Percentiles rank a stretch among this genome's conserved stretches.
Conservation (phyloP, 2,797 vertebrate genomes). For the Cynopterus sphinx region DNA sequence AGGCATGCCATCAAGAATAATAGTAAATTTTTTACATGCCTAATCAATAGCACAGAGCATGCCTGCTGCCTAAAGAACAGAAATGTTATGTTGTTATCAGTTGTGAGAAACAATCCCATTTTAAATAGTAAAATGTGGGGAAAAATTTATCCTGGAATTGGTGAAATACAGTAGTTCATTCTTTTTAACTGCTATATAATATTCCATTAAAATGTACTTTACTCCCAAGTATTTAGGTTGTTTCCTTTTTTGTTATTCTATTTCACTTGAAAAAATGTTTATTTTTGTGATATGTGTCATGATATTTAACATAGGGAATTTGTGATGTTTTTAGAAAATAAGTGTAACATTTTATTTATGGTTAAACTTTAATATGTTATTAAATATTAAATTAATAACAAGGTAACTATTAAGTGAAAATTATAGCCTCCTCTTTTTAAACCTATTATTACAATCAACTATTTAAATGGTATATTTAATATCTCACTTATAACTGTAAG, state of each 20-base stretch:
- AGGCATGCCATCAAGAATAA: background rate
- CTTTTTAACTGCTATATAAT: background rate
- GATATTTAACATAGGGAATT: background rate
- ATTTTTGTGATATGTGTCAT: background rate
- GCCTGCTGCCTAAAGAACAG: background rate
- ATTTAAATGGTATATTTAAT: background rate
- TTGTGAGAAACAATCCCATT: background rate
- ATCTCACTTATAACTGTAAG: background rate
- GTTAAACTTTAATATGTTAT: constrained; percentile 25
- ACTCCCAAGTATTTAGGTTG: background rate
- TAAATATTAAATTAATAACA: constrained; percentile 25
- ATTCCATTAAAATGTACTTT: background rate
- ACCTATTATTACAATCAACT: background rate
- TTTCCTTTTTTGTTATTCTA: background rate
- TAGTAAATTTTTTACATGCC: background rate
- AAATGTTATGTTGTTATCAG: background rate
- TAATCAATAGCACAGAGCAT: background rate
- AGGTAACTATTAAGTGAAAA: background rate
- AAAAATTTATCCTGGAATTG: background rate
- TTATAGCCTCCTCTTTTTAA: background rate
- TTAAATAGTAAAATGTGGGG: background rate
- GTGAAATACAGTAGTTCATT: background rate
- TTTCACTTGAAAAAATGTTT: background rate
- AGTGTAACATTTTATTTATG: background rate
- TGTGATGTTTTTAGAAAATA: constrained; percentile 3